Conservation (phyloP, 1,140 invertebrate genomes). For the Rhopalosiphum padi region DNA sequence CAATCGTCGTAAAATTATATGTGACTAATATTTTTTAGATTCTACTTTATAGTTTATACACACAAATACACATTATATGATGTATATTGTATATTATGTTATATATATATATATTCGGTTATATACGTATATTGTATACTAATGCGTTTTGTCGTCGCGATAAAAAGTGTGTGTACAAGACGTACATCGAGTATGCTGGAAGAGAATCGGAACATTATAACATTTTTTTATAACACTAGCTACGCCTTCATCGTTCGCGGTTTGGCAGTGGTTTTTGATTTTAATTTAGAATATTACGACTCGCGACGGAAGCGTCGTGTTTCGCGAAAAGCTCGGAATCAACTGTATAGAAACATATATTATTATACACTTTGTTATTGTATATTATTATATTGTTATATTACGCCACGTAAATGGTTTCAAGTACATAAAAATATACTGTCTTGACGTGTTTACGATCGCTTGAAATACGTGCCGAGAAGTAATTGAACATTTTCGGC, state of each 20-base stretch:
- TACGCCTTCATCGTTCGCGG: background rate
- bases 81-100: background rate
- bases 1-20: constrained; percentile 30
- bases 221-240: background rate
- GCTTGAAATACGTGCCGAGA: background rate
- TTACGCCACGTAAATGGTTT: background rate
- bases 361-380: background rate
- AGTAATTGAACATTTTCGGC: background rate
- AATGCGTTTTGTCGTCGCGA: constrained; percentile 22
- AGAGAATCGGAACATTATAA: background rate
- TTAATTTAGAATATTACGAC: background rate
- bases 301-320: background rate
- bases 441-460: background rate
- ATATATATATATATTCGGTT: background rate
- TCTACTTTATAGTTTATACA: background rate
- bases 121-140: background rate
- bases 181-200: background rate
- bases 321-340: background rate
- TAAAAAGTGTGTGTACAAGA: background rate
- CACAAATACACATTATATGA: background rate
- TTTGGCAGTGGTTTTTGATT: constrained; percentile 15
- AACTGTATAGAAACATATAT: background rate
- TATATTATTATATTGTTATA: background rate
- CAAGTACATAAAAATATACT: background rate
- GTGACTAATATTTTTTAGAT: constrained; percentile 31